A percentile compares a stretch with the other conserved stretches of the same genome.
phyloP scores from a whole-genome alignment of 2,797 vertebrate genomes.

The Paguma larvata region DNA sequence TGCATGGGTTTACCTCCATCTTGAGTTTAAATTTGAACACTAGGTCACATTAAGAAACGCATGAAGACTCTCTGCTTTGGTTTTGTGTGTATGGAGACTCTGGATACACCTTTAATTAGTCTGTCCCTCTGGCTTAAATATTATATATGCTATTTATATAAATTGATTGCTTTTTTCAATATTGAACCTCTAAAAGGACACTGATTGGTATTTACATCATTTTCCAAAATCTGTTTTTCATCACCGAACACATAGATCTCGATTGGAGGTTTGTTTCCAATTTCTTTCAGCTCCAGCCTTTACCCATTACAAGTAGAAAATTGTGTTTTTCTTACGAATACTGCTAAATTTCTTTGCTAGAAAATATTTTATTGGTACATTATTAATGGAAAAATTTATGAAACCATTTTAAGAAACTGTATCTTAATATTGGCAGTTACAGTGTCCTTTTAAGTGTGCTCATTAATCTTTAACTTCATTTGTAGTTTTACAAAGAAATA shows the following conservation, averaged over 20 bases:
- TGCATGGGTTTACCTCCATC: constrained; percentile 83
- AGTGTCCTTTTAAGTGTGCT: constrained; percentile 72
- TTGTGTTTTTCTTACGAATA: background rate
- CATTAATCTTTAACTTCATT: constrained; percentile 61
- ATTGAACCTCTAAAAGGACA: constrained; percentile 69
- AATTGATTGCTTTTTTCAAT: background rate
- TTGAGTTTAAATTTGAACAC: constrained; percentile 69
- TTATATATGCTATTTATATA: background rate
- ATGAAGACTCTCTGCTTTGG: constrained; percentile 83
- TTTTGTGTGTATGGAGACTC: constrained; percentile 77
- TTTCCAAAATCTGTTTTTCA: constrained; percentile 17
- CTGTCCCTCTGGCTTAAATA: constrained; percentile 46
- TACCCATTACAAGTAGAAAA: background rate
- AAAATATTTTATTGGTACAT: background rate
- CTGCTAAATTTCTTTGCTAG: background rate
- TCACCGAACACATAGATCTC: background rate
- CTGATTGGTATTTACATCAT: constrained; percentile 52
- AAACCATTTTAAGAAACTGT: background rate
- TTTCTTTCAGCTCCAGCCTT: constrained; percentile 10
- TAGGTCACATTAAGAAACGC: constrained; percentile 78
- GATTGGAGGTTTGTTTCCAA: background rate
- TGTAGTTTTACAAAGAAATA: constrained; percentile 63
- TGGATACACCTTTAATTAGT: constrained; percentile 62
- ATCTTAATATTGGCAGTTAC: constrained; percentile 43
- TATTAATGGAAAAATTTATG: constrained; percentile 1